These are phyloP conservation scores for Schrankia costaestrigalis DNA, from an alignment of 2,888 invertebrate species.

Conservation along the genomic window DNA sequence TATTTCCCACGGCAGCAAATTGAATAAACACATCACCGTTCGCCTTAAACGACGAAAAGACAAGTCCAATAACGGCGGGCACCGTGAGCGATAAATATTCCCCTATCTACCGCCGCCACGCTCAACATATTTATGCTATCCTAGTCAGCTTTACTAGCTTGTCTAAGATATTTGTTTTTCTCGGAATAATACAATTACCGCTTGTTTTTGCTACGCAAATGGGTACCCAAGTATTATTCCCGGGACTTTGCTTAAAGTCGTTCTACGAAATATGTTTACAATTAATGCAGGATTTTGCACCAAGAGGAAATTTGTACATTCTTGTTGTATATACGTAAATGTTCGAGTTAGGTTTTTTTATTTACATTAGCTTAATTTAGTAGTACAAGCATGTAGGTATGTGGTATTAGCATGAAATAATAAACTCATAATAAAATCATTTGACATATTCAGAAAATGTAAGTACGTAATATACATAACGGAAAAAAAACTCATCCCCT, in stretches of 20 bases:
- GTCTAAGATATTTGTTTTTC: slow-evolving; percentile 47
- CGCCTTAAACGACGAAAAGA: slow-evolving; percentile 74
- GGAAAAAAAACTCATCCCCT: slow-evolving; percentile 30
- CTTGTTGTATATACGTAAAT: background rate
- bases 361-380: too few species aligned
- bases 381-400: too few species aligned
- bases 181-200: slow-evolving; percentile 30
- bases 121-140: slow-evolving; percentile 57
- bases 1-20: slow-evolving; percentile 71
- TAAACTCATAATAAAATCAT: slow-evolving; percentile 26
- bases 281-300: too few species aligned
- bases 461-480: slow-evolving; percentile 29
- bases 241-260: too few species aligned
- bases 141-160: slow-evolving; percentile 49
- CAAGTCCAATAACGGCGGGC: slow-evolving; percentile 70
- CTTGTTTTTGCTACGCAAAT: slow-evolving; percentile 17
- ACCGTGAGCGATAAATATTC: slow-evolving; percentile 69
- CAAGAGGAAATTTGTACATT: too few species aligned
- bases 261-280: slow-evolving; percentile 2
- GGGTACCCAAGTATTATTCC: too few species aligned
- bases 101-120: slow-evolving; percentile 49
- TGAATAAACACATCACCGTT: slow-evolving; percentile 76
- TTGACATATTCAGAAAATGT: slow-evolving; percentile 23
- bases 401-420: slow-evolving; percentile 18
- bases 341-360: too few species aligned